These are phyloP conservation scores for Platalea minor DNA, from an alignment of 2,797 vertebrate species.

Conservation along the genomic window DNA sequence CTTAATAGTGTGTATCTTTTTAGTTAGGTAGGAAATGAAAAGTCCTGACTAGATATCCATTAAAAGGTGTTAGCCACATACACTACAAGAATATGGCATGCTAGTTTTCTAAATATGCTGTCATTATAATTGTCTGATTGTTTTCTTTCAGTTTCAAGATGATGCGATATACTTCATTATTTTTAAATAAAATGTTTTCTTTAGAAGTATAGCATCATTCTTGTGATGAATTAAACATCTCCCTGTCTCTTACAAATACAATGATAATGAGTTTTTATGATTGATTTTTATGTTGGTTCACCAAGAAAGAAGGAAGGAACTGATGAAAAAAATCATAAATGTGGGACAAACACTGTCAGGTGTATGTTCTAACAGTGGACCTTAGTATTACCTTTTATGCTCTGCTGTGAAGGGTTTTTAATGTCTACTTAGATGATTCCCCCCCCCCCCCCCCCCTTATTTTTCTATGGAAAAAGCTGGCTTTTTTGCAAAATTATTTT, in stretches of 20 bases:
- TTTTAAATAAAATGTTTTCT: background rate
- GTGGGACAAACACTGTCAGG: background rate
- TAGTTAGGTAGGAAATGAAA: background rate
- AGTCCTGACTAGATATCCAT: background rate
- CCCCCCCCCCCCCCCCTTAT: accelerated
- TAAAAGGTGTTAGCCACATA: background rate
- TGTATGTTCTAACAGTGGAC: background rate
- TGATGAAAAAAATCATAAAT: background rate
- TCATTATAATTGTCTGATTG: background rate
- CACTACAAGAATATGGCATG: background rate
- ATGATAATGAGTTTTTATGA: background rate
- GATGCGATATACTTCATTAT: background rate
- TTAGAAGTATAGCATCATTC: background rate
- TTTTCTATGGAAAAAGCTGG: background rate
- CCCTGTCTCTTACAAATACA: background rate
- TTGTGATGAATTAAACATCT: background rate
- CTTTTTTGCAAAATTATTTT: background rate
- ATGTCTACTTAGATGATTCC: background rate
- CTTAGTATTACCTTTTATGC: background rate
- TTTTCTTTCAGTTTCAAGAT: background rate
- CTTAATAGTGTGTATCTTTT: background rate
- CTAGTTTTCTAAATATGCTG: background rate
- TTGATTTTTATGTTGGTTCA: background rate
- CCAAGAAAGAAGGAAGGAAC: background rate
- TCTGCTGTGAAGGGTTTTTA: background rate